Evolutionary conservation across 2,797 vertebrate species (phyloP).

Genomic region (Brachyrhaphis roseni): DNA sequence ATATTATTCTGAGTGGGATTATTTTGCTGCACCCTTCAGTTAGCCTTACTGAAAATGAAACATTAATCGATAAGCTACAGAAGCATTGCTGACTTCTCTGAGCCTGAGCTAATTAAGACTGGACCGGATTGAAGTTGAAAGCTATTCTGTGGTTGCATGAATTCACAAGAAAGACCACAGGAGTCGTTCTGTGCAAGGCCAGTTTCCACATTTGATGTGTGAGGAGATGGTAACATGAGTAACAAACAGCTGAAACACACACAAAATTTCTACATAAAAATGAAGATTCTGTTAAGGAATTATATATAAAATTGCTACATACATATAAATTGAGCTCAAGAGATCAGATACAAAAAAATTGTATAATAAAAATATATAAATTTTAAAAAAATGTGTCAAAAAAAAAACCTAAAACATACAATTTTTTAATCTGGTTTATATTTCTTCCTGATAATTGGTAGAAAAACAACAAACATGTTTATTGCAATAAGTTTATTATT

Average conservation of each 20-base stretch:
- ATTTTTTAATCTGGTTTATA: neutral
- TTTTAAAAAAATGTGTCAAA: neutral
- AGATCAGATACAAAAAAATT: neutral
- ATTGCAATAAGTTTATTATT: neutral
- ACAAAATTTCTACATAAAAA: neutral
- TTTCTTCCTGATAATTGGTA: neutral
- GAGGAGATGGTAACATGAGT: neutral
- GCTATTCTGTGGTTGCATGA: neutral
- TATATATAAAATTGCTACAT: neutral
- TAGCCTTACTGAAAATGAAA: neutral
- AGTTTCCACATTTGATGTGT: neutral
- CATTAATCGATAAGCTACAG: neutral
- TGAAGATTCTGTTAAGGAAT: neutral
- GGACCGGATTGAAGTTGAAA: neutral
- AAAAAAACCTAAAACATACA: neutral
- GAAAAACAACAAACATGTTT: neutral
- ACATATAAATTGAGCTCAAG: neutral
- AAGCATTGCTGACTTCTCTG: neutral
- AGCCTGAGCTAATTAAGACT: neutral
- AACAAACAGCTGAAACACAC: neutral
- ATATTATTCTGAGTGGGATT: no score
- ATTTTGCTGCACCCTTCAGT: neutral
- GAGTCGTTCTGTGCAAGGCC: neutral
- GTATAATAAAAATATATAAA: neutral
- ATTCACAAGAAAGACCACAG: slow-evolving; percentile 2